Evolutionary conservation across 2,797 vertebrate species (phyloP).

Genomic region (Sarcophilus harrisii): DNA sequence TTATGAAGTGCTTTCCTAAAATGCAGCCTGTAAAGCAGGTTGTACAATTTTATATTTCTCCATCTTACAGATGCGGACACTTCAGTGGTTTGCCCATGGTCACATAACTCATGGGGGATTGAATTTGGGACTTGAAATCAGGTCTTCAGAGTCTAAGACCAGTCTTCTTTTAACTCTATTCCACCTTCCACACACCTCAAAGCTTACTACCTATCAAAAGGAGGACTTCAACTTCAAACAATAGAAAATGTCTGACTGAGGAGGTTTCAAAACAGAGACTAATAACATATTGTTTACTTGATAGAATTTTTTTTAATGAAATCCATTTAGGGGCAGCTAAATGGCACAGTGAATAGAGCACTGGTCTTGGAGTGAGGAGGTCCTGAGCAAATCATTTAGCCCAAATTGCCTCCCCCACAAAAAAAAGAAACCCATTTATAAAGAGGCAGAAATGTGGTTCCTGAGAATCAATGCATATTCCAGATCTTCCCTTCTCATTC

Average conservation of each 20-base stretch:
- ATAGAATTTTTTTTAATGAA: neutral
- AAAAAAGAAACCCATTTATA: neutral
- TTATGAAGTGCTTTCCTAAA: neutral
- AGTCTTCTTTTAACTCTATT: neutral
- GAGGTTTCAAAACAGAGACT: neutral
- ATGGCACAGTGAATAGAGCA: too few relatives aligned
- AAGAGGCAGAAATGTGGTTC: neutral
- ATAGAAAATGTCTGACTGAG: neutral
- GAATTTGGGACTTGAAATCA: neutral
- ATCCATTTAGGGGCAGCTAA: neutral
- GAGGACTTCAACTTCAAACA: neutral
- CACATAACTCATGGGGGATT: neutral
- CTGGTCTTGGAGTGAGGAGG: too few relatives aligned
- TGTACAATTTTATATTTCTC: neutral
- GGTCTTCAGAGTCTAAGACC: neutral
- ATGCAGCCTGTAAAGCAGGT: neutral
- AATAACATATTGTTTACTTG: neutral
- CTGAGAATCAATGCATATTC: neutral
- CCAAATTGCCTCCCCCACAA: too few relatives aligned
- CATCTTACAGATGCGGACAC: neutral
- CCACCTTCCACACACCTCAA: neutral
- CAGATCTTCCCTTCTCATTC: neutral
- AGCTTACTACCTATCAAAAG: neutral
- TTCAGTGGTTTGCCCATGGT: neutral
- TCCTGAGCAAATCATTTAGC: too few relatives aligned